Percentiles rank a stretch among this genome's conserved stretches.
phyloP scores from a whole-genome alignment of 2,888 invertebrate genomes.

The Drosophila mimetica region DNA sequence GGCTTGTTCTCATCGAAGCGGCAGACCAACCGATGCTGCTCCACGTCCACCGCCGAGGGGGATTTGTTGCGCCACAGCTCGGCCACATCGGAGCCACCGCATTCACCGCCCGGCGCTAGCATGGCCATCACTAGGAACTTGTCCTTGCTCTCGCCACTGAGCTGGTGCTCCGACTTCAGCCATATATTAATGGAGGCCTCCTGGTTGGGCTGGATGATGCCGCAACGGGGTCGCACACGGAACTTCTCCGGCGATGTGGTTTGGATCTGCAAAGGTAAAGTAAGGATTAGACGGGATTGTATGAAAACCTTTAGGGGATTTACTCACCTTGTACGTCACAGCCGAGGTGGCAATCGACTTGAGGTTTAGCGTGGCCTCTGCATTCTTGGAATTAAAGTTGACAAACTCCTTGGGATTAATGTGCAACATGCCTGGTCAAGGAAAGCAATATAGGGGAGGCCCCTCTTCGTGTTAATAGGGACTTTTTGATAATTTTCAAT shows the following conservation, averaged over 20 bases:
- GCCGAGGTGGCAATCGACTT: constrained; percentile 88
- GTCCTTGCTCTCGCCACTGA: constrained; percentile 90
- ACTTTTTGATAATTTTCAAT: constrained; percentile 17
- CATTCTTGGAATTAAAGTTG: constrained; percentile 86
- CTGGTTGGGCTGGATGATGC: constrained; percentile 88
- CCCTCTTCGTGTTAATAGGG: constrained; percentile 1
- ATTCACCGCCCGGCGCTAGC: constrained; percentile 86
- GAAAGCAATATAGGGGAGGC: constrained; percentile 8
- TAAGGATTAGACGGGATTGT: not conserved
- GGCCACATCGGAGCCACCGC: constrained; percentile 86
- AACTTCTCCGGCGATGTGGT: constrained; percentile 98
- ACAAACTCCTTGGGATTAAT: constrained; percentile 90
- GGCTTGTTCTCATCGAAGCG: constrained; percentile 34
- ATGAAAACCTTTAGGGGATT: not conserved
- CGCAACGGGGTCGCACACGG: constrained; percentile 95
- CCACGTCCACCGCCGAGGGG: constrained; percentile 86
- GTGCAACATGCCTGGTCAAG: constrained; percentile 86
- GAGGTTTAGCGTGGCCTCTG: constrained; percentile 86
- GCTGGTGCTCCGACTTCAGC: constrained; percentile 89
- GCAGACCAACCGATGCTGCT: constrained; percentile 90
- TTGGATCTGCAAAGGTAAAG: constrained; percentile 89
- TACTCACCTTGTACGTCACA: constrained; percentile 88
- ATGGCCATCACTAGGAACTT: constrained; percentile 95
- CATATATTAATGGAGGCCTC: constrained; percentile 89
- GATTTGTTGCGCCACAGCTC: constrained; percentile 90